These are phyloP conservation scores for Diglossa cyanea DNA, from an alignment of 2,797 vertebrate genomes.

Conservation along the genomic window DNA sequence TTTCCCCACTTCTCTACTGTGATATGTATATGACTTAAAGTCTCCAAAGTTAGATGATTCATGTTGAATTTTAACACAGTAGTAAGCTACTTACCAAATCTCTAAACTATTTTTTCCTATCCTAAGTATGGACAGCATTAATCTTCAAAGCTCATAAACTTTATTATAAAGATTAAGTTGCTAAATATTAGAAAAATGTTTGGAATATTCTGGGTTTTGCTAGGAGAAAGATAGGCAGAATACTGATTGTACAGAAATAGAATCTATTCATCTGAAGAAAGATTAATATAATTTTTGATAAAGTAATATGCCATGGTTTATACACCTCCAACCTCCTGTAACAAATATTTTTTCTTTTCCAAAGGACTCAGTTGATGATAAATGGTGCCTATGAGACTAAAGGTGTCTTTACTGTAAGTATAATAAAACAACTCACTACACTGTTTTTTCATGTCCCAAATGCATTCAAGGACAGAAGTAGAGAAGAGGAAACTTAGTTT, in stretches of 20 bases:
- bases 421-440: background rate
- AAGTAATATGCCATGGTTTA: background rate
- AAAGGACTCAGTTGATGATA: background rate
- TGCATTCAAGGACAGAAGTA: background rate
- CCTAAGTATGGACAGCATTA: background rate
- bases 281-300: background rate
- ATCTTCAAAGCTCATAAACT: background rate
- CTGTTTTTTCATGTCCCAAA: background rate
- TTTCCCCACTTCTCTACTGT: background rate
- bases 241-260: background rate
- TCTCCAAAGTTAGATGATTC: background rate
- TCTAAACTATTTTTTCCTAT: background rate
- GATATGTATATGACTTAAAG: background rate
- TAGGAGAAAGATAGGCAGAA: background rate
- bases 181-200: background rate
- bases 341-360: background rate
- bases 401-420: background rate
- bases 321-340: background rate
- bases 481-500: background rate
- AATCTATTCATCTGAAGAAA: background rate
- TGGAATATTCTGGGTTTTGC: background rate
- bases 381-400: background rate
- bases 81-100: background rate
- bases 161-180: background rate
- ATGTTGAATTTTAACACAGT: background rate